Percentiles rank a stretch among this genome's conserved stretches.
Evolutionary conservation across 2,888 invertebrate genomes (phyloP).

Genomic region (Achlya flavicornis): DNA sequence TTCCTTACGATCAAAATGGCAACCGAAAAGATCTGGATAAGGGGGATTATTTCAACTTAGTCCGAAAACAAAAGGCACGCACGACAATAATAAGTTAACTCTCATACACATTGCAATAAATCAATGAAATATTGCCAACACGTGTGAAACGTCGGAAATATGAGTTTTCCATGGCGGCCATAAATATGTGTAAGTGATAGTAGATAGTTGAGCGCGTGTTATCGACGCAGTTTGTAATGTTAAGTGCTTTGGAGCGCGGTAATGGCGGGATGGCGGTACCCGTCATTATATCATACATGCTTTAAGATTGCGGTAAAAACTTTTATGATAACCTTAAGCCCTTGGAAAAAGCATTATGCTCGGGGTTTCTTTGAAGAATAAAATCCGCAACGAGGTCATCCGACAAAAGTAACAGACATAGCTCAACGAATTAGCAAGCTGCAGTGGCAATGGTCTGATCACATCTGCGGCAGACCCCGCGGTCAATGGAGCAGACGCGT

Average conservation of each 20-base stretch:
- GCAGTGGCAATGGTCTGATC: too few relatives aligned
- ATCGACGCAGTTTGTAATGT: constrained; percentile 3
- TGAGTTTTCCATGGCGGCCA: neutral
- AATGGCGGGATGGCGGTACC: neutral
- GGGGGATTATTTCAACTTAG: too few relatives aligned
- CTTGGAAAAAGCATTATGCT: too few relatives aligned
- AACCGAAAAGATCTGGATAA: too few relatives aligned
- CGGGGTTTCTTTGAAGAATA: too few relatives aligned
- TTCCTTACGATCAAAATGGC: too few relatives aligned
- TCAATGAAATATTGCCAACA: neutral
- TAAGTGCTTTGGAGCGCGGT: neutral
- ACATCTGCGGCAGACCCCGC: too few relatives aligned
- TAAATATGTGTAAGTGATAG: constrained; percentile 2
- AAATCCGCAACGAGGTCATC: too few relatives aligned
- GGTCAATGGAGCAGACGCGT: too few relatives aligned
- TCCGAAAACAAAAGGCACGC: neutral
- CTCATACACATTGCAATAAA: neutral
- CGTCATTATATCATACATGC: neutral
- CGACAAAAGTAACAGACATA: too few relatives aligned
- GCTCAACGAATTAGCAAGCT: too few relatives aligned
- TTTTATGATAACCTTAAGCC: too few relatives aligned
- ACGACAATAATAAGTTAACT: neutral
- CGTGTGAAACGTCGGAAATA: neutral
- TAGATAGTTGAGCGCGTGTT: neutral
- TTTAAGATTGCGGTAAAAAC: neutral